Evolutionary conservation across 53 echinoderm and acorn worm species (phyloP), one percentile per base, ranked within the genome.

Genomic region (Temnopleurus reevesii): DNA sequence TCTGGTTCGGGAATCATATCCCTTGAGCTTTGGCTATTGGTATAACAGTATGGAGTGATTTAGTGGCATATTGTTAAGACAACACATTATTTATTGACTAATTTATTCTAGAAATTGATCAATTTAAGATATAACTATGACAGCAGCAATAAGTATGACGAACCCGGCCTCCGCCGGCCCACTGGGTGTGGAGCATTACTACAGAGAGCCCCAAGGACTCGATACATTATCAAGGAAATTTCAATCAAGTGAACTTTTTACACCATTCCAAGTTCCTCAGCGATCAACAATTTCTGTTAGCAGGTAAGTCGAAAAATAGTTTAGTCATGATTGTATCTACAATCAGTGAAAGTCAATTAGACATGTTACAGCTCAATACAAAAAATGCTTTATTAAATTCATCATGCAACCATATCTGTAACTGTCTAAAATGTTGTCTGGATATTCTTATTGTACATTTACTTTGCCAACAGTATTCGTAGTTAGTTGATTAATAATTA

Each of bases 231-330:
- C 99, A 18, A 92, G 99, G 88, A 98, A 96, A 27, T 98, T 92
- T 79, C 94, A 96, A 41, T 98, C 99, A 2, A 98, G 99, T 91
- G 99, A 98, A 76, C 92, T 98, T 2, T 98, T 98, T 86, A 92
- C 98, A 60, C 99, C 99, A 0, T 97, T 85, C 86, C 94, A 92
- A 55, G 93, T 94, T 17, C 95, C 99, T 34, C 99, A 98, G 77
- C 90, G 99, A 92, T 88, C 96, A 23, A 98, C 96, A 25, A 91
- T 97, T 12, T 98, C 99, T 4, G 89, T 83, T 19, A 66, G 92
- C 81, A 93, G 99, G 99, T 97, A 94, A 79, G 81, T n/a, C n/a
- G n/a, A n/a, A n/a, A n/a, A n/a, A n/a, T n/a, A n/a, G 24, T 24
- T 36, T 1, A 66, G 30, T 49, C 15, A 79, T 27, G 29, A 79